Conservation (phyloP, 2,113 vertebrate species). For the Diadophis punctatus region DNA sequence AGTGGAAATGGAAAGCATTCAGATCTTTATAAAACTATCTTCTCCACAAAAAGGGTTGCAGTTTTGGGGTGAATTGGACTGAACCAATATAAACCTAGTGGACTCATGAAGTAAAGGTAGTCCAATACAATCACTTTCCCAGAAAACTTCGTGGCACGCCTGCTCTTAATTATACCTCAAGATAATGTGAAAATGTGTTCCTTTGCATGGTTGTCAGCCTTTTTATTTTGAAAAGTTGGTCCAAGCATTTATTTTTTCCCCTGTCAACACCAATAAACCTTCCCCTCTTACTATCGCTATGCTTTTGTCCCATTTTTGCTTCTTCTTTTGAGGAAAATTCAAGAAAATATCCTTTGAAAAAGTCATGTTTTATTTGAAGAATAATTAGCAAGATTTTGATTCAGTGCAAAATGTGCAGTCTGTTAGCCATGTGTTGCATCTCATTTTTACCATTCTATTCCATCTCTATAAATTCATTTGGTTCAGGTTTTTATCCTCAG, state of each 20-base stretch:
- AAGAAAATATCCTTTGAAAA: not conserved
- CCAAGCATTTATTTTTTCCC: not conserved
- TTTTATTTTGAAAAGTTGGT: not conserved
- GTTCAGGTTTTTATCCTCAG: not conserved
- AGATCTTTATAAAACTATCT: not conserved
- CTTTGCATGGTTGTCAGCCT: not conserved
- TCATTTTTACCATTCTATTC: not conserved
- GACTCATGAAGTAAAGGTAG: not conserved
- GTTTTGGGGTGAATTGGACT: not conserved
- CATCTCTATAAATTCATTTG: not conserved
- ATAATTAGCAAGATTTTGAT: not conserved
- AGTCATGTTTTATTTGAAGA: not conserved
- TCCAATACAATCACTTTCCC: not conserved
- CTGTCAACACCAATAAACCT: not conserved
- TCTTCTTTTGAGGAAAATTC: not conserved
- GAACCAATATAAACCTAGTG: not conserved
- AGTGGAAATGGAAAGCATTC: not conserved
- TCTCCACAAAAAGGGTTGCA: not conserved
- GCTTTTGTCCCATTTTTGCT: not conserved
- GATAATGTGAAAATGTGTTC: not conserved
- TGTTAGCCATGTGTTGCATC: not conserved
- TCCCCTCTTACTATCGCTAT: not conserved
- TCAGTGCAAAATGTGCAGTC: not conserved
- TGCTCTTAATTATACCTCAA: not conserved
- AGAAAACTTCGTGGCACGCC: not conserved